A percentile compares a stretch with the other conserved stretches of the same genome.
Conservation (phyloP, 2,797 vertebrate genomes). For the Poecilia gillii region DNA sequence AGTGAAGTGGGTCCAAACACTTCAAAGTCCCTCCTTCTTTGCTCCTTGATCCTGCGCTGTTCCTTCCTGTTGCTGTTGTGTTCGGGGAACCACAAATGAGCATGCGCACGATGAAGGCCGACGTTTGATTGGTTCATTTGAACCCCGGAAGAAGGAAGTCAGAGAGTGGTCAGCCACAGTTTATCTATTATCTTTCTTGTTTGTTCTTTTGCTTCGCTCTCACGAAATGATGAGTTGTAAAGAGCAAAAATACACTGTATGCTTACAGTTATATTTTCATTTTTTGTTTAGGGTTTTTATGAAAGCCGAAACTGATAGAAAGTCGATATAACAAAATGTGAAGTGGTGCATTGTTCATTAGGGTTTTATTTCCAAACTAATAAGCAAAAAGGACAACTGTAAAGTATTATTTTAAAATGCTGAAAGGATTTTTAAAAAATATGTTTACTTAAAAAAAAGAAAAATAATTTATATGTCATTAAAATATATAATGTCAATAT, state of each 20-base stretch:
- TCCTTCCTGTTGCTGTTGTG: not conserved
- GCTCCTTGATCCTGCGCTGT: not conserved
- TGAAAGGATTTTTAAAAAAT: not conserved
- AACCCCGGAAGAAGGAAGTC: not conserved
- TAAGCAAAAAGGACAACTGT: not conserved
- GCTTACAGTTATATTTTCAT: not conserved
- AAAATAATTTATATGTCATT: not conserved
- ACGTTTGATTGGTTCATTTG: conserved; percentile 45
- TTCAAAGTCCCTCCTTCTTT: conserved; percentile 19
- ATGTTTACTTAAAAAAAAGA: not conserved
- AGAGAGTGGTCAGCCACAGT: not conserved
- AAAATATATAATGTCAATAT: no score
- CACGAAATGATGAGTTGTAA: not conserved
- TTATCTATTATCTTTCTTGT: no score
- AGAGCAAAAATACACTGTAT: not conserved
- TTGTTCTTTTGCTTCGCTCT: not conserved
- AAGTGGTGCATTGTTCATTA: not conserved
- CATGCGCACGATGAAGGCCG: conserved; percentile 30
- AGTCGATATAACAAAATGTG: not conserved
- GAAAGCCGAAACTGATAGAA: not conserved
- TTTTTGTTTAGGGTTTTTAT: not conserved
- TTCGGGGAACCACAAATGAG: conserved; percentile 37
- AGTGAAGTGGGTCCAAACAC: conserved; percentile 1
- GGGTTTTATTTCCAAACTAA: not conserved
- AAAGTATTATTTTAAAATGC: not conserved